These are phyloP conservation scores for Pomatorhinus ruficollis DNA, from an alignment of 2,113 vertebrate species.

Conservation along the genomic window DNA sequence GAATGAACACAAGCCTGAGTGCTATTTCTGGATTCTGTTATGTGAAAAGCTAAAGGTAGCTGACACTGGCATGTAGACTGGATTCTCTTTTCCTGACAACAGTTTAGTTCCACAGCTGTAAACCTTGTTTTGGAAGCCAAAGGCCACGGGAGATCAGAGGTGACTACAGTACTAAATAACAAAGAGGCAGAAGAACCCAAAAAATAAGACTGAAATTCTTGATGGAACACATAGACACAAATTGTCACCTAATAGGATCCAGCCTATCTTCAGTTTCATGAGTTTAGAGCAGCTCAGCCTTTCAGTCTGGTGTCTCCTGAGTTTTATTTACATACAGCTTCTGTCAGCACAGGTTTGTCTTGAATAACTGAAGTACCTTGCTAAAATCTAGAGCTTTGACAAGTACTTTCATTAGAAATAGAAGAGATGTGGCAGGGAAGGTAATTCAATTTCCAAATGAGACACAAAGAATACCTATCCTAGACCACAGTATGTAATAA, in stretches of 20 bases:
- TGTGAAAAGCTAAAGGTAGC: neutral
- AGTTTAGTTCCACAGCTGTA: neutral
- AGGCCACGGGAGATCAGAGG: neutral
- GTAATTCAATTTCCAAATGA: neutral
- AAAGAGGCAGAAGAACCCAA: neutral
- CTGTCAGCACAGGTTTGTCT: neutral
- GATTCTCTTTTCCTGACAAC: neutral
- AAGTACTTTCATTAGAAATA: neutral
- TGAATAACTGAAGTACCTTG: neutral
- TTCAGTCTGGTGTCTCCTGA: neutral
- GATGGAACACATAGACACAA: neutral
- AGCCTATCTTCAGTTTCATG: neutral
- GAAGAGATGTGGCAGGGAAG: neutral
- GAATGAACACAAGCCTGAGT: neutral
- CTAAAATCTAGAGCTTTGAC: neutral
- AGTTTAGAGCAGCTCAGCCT: neutral
- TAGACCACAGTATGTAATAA: neutral
- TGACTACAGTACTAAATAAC: neutral
- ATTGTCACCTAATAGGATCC: rapidly evolving
- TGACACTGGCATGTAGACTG: neutral
- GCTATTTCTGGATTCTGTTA: neutral
- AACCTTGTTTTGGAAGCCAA: neutral
- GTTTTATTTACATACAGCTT: neutral
- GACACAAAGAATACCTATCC: neutral
- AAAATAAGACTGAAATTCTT: neutral